Base-by-base conservation (phyloP, 2,888 invertebrate genomes). In the Elysia crispata region DNA sequence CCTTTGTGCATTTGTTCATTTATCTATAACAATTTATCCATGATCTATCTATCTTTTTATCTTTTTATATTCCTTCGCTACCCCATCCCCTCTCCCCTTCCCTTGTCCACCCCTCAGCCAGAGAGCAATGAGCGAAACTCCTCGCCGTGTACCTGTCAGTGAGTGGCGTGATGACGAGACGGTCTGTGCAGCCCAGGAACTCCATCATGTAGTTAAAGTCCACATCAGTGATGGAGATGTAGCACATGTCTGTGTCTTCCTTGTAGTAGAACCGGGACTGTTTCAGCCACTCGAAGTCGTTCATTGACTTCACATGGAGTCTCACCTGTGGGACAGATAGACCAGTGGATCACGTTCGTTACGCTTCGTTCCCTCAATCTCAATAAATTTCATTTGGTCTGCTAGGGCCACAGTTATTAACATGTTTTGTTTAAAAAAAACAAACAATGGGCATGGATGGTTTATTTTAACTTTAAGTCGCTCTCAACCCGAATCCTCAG, bases 181-280 rank as follows among this genome's bases (percentile, higher is more conserved):
- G 94, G 87, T 98, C 98, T 0, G 98, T 98, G 90, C 98, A 98
- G 0, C 98, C 98, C 69, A 98, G 93, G 92, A 98, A 98, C 92
- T 98, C 98, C 92, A 98, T 98, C 93, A 98, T 97, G 91, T 98
- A 98, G 0, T 95, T 95, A 89, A 98, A 98, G 8, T 96, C 96
- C 0, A 98, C 98, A 90, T 98, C 98, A 0, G 98, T 98, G 20
- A 98, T 97, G 0, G 96, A 95, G 84, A 98, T 96, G 93, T 95
- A 94, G 0, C 98, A 98, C 91, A 96, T 96, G 89, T 98, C 98
- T 30, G 95, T 94, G 89, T 98, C 98, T 91, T 98, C 98, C 92
- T 97, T 97, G 92, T 98, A 98, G 92, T 98, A 98, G 92, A 98
- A 98, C 66, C 98, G 94, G 88, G 97, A 97, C 91, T 98, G 98